These are phyloP conservation scores for Lucilia cuprina DNA, from an alignment of 1,140 invertebrate species.

Conservation along the genomic window DNA sequence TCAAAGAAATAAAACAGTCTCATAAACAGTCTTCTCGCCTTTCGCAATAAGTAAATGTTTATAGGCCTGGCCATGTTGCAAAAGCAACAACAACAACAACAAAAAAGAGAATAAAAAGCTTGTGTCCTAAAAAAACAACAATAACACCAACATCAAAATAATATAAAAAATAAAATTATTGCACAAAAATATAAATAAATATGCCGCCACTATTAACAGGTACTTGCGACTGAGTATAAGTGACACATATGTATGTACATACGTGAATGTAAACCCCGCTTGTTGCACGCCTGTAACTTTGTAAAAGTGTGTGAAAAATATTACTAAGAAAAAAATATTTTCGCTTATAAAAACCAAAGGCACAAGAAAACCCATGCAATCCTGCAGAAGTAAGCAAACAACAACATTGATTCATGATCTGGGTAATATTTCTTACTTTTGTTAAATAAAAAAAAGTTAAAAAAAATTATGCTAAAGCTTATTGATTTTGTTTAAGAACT, in stretches of 20 bases:
- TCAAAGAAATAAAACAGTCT: background rate
- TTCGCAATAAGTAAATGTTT: background rate
- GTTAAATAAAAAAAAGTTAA: background rate
- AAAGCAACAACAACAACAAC: too few species aligned
- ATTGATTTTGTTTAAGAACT: background rate
- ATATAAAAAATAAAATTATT: background rate
- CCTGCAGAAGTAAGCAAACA: background rate
- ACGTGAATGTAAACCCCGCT: too few species aligned
- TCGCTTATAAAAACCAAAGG: background rate
- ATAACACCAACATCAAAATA: background rate
- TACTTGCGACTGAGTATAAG: background rate
- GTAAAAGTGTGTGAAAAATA: background rate
- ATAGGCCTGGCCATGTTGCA: background rate
- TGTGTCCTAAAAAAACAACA: background rate
- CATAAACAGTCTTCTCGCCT: background rate
- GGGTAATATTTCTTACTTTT: constrained; percentile 3
- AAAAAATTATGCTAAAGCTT: background rate
- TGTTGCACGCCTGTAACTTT: background rate
- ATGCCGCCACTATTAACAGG: background rate
- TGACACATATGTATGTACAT: background rate
- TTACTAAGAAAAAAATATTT: background rate
- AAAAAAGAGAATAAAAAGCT: background rate
- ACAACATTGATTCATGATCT: constrained; percentile 4
- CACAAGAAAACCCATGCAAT: background rate
- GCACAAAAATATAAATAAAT: constrained; percentile 12